phyloP scores from a whole-genome alignment of 2,888 invertebrate species.

The Diaprepes abbreviatus region DNA sequence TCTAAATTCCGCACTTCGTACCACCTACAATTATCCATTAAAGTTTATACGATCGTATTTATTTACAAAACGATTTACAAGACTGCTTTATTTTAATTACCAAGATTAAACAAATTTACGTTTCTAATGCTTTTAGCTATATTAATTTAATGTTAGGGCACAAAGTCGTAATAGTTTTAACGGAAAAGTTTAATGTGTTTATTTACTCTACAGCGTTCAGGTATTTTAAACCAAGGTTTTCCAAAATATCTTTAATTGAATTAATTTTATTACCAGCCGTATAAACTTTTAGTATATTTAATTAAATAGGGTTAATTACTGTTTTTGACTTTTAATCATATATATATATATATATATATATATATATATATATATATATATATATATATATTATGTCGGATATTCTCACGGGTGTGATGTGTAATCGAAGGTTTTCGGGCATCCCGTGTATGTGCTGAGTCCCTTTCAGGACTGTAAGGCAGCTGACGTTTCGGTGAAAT shows the following conservation, averaged over 20 bases:
- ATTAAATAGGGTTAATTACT: not conserved
- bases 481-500: no score
- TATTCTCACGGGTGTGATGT: no score
- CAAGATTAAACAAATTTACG: not conserved
- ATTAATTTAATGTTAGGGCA: not conserved
- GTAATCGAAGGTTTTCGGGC: no score
- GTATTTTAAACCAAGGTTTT: not conserved
- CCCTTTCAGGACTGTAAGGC: no score
- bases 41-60: no score
- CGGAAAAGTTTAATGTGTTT: constrained; percentile 1
- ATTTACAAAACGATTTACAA: not conserved
- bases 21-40: no score
- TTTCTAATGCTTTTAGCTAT: not conserved
- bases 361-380: no score
- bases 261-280: not conserved
- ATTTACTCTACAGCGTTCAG: not conserved
- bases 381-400: no score
- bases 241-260: not conserved
- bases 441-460: no score
- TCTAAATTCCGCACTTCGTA: no score
- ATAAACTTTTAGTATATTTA: not conserved
- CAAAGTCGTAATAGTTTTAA: not conserved
- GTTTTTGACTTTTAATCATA: no score
- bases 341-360: no score
- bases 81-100: not conserved